These are phyloP conservation scores for Boulengeromyrus knoepffleri DNA, from an alignment of 2,113 vertebrate species.

Conservation along the genomic window DNA sequence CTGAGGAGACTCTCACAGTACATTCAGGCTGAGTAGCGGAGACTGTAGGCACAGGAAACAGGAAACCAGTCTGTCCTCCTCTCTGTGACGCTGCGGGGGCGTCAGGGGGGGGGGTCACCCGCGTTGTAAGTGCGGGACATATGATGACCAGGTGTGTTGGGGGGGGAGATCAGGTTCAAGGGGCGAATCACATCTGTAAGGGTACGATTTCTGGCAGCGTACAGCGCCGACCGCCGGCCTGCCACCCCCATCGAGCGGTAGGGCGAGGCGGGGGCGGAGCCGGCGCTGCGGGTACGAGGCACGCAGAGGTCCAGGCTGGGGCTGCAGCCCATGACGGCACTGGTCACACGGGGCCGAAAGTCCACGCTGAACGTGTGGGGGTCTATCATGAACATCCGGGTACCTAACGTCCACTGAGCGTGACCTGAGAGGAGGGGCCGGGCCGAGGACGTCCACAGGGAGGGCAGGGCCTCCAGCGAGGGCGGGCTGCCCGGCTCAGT, in stretches of 20 bases:
- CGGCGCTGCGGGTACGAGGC: slow-evolving; percentile 25
- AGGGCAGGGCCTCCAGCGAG: slow-evolving; percentile 45
- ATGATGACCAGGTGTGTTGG: slow-evolving; percentile 48
- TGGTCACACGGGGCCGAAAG: slow-evolving; percentile 34
- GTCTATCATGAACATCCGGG: slow-evolving; percentile 52
- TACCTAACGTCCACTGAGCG: slow-evolving; percentile 55
- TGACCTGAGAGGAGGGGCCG: slow-evolving; percentile 38
- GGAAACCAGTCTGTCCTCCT: slow-evolving; percentile 57
- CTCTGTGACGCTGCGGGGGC: slow-evolving; percentile 36
- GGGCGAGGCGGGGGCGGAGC: slow-evolving; percentile 48
- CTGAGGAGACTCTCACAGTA: slow-evolving; percentile 59
- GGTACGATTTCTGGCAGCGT: slow-evolving; percentile 48
- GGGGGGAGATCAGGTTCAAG: slow-evolving; percentile 37
- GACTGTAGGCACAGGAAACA: slow-evolving; percentile 50
- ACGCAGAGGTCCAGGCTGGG: slow-evolving; percentile 35
- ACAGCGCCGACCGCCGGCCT: slow-evolving; percentile 50
- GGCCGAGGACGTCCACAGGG: slow-evolving; percentile 28
- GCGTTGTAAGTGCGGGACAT: slow-evolving; percentile 55
- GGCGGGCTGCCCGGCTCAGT: slow-evolving; percentile 46
- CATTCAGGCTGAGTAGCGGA: slow-evolving; percentile 40
- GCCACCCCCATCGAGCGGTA: slow-evolving; percentile 48
- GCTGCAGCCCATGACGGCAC: slow-evolving; percentile 36
- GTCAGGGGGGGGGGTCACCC: slow-evolving; percentile 37
- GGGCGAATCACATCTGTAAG: slow-evolving; percentile 40
- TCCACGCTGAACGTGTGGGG: slow-evolving; percentile 48